Percentiles rank a stretch among this genome's conserved stretches.
Evolutionary conservation across 2,113 vertebrate genomes (phyloP).

Genomic region (Malurus cyaneus): DNA sequence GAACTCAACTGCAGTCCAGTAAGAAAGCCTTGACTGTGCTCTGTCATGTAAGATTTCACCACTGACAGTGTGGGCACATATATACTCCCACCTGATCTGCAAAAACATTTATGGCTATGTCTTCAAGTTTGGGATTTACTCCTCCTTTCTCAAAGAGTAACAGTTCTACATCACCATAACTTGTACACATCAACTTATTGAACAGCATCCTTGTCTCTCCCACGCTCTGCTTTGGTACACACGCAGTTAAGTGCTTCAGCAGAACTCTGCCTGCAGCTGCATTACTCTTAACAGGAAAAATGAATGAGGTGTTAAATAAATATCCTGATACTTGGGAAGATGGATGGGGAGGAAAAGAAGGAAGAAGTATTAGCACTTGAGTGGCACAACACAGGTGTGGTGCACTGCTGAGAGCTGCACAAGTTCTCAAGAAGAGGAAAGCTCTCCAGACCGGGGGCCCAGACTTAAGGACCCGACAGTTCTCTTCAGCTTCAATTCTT

Average conservation of each 20-base stretch:
- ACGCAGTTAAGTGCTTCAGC: constrained; percentile 1
- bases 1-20: neutral
- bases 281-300: constrained; percentile 27
- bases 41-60: neutral
- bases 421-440: neutral
- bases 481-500: neutral
- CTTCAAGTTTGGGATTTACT: constrained; percentile 12
- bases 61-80: neutral
- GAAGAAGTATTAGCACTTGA: constrained; percentile 10
- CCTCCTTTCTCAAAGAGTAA: neutral
- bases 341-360: neutral
- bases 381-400: neutral
- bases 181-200: neutral
- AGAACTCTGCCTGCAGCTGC: constrained; percentile 1
- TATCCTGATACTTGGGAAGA: constrained; percentile 24
- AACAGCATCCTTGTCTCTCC: neutral
- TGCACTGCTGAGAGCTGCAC: neutral
- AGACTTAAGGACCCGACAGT: neutral
- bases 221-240: neutral
- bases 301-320: constrained; percentile 48
- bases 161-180: neutral
- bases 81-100: neutral
- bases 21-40: neutral
- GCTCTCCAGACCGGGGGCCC: neutral
- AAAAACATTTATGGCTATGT: neutral